Evolutionary conservation across 1,140 invertebrate genomes (phyloP).

Genomic region (Babylonia areolata): DNA sequence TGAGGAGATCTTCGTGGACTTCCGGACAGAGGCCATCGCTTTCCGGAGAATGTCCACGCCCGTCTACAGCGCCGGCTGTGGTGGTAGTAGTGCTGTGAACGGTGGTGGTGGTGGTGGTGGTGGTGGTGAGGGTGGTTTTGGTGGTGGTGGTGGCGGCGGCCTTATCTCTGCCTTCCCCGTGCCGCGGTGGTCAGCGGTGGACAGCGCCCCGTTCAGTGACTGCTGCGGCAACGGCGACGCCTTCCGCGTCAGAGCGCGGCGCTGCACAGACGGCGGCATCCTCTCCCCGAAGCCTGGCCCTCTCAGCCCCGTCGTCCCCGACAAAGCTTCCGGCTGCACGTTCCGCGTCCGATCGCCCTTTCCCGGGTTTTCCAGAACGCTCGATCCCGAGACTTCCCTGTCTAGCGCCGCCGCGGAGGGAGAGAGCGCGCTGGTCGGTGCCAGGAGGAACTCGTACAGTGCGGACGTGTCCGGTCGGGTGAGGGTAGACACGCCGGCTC

Average conservation of each 20-base stretch:
- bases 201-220: neutral
- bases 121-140: neutral
- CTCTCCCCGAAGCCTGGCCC: neutral
- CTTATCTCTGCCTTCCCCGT: neutral
- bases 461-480: neutral
- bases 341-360: neutral
- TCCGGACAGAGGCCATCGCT: neutral
- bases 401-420: neutral
- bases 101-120: neutral
- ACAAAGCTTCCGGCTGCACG: too few species aligned
- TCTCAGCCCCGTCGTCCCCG: too few species aligned
- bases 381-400: neutral
- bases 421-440: neutral
- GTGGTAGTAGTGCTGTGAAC: neutral
- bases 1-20: neutral
- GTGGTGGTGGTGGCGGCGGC: too few species aligned
- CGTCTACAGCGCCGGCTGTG: neutral
- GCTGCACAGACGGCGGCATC: neutral
- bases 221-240: neutral
- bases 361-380: neutral
- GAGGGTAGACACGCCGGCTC: neutral
- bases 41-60: neutral
- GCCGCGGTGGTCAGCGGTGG: neutral
- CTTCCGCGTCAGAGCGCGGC: neutral
- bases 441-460: conserved; percentile 27